Base-by-base conservation (phyloP, 2,113 vertebrate species). In the Varanus salvator region DNA sequence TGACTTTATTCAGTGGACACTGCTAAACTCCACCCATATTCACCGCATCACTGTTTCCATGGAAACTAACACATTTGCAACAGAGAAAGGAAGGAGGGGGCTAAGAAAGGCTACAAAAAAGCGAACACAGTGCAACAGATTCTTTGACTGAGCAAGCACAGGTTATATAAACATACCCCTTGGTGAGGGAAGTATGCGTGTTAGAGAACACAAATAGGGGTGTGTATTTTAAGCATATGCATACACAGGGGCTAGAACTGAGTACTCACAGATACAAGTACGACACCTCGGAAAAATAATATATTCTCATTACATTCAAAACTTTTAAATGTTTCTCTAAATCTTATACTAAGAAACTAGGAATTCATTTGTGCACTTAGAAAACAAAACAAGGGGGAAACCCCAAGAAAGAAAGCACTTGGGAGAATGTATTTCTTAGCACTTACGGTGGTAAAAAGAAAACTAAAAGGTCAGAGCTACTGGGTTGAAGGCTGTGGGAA, bases 1-100 rank as follows among this genome's bases (percentile, higher is more conserved):
- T 72, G 75, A 71, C 52, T 81, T 48, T 74, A 72, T 80, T 87
- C 14, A 38, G 23, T 71, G 71, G 85, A 69, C 85, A 84, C 6
- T 75, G 27, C 44, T 87, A 77, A 76, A 77, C 85, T 54, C 71
- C 25, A 9, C 78, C 78, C 80, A 27, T 66, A 54, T 82, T 31
- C 29, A 69, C 84, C 21, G 80, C 74, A 85, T 85, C 64, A 34
- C 27, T 60, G 75, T 88, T 85, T 78, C 75, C 81, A 84, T 50
- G 31, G 90, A 57, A 44, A 60, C 74, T 34, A 80, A 85, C 44
- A 44, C 21, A 87, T 2, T 80, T 85, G n/a, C 66, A 80, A 34
- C 11, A 7, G 48, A 52, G 57, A 11, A 38, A 84, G 60, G 11
- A 84, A 15, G 31, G 81, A 64, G 80, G 34, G n/a, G 48, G 64